Evolutionary conservation across 2,113 vertebrate species (phyloP), one percentile per base, ranked within the genome.

Genomic region (Motacilla tschutschensis): DNA sequence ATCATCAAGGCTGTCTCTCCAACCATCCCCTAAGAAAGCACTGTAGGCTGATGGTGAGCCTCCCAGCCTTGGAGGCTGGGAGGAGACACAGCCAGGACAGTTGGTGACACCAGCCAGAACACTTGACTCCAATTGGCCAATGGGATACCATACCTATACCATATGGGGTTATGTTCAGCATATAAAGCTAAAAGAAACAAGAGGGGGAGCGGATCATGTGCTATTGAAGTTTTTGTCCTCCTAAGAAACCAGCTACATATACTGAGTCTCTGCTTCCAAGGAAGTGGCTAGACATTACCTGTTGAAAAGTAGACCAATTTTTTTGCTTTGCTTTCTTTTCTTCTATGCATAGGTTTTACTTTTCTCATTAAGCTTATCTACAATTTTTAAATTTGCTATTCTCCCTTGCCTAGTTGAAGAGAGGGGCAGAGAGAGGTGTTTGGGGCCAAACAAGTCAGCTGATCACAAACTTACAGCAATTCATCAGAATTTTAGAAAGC

Each of bases 21-120:
- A 71, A 4, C 4, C 0, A 2, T 54, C 5, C 3, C 2, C 4
- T 9, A 18, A 51, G 9, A 64, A 60, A 65, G 14, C 6, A 16
- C 31, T 1, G 1, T 22, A 43, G 18, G 8, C n/a, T 73, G 55
- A 76, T 31, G 28, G 14, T 43, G 24, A 77, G 29, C 19, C 33
- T 33, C 33, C 33, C 33, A 33, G 33, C 33, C 33, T 33, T 2
- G 2, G 17, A 48, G 5, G 1, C 1, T 64, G 17, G 19, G 20
- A 50, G 28, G 4, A 7, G 2, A 16, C 8, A 28, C 2, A 55
- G 17, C 12, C 43, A 13, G 24, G 41, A 33, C 12, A 38, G 29
- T 1, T 59, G 17, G 51, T 31, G 19, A 54, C 51, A 9, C 18
- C 2, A 69, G 20, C 14, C 47, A 17, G 24, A 43, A 36, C 10